A percentile compares a stretch with the other conserved stretches of the same genome.
Evolutionary conservation across 37 sponge, comb jelly and placozoan species (phyloP).

Genomic region (Bolinopsis microptera): DNA sequence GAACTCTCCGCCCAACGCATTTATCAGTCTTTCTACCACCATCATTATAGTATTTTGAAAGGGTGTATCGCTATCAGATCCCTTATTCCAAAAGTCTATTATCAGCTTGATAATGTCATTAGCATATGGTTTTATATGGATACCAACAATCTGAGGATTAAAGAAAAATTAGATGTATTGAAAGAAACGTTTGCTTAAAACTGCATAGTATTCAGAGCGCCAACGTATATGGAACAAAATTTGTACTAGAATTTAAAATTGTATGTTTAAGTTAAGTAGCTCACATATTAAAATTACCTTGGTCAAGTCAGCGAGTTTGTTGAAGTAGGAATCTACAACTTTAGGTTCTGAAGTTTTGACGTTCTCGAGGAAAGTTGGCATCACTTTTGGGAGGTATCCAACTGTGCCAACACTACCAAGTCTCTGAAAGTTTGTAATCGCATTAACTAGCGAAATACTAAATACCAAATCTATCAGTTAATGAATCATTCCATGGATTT

Average conservation of each 20-base stretch:
- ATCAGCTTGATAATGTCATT: conserved; percentile 26
- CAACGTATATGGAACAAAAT: too few relatives aligned
- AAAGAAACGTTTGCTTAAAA: too few relatives aligned
- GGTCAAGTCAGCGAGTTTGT: conserved; percentile 34
- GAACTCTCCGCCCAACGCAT: conserved; percentile 86
- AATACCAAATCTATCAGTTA: too few relatives aligned
- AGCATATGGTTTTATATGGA: conserved; percentile 34
- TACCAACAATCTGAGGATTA: conserved; percentile 24
- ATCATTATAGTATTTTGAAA: conserved; percentile 88
- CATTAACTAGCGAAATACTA: too few relatives aligned
- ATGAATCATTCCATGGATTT: too few relatives aligned
- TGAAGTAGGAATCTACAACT: conserved; percentile 47
- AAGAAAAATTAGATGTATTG: too few relatives aligned
- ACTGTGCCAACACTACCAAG: conserved; percentile 26
- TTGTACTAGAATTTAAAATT: too few relatives aligned
- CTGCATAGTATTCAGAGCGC: too few relatives aligned
- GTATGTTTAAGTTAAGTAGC: too few relatives aligned
- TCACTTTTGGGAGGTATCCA: conserved; percentile 42
- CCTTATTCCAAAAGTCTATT: conserved; percentile 9
- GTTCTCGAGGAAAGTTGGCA: conserved; percentile 36
- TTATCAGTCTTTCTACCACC: conserved; percentile 80
- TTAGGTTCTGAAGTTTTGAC: neutral
- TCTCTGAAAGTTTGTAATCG: conserved; percentile 2
- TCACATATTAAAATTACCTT: too few relatives aligned
- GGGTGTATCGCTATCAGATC: conserved; percentile 27